Conservation (phyloP, 2,113 vertebrate genomes). For the Camelus dromedarius region DNA sequence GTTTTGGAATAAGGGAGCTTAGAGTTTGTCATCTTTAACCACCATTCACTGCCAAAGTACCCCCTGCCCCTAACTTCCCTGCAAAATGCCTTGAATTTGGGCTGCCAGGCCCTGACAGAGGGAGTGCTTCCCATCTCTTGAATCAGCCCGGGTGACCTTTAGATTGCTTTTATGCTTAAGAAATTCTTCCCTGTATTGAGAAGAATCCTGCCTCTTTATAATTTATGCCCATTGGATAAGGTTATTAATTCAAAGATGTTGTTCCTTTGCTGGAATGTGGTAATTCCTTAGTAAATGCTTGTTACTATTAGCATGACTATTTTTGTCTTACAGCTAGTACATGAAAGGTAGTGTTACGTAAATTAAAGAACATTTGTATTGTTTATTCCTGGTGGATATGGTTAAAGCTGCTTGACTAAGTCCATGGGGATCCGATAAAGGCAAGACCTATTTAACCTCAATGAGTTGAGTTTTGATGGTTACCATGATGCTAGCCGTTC, state of each 20-base stretch:
- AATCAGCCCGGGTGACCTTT: neutral
- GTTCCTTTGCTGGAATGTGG: neutral
- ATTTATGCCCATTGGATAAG: neutral
- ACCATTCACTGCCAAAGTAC: neutral
- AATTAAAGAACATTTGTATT: neutral
- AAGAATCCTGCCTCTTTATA: neutral
- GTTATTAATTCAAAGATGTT: slow-evolving; percentile 20
- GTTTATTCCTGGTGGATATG: neutral
- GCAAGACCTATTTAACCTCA: neutral
- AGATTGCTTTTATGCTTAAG: neutral
- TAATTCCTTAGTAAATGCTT: neutral
- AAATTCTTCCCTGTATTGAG: neutral
- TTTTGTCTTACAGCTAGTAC: neutral
- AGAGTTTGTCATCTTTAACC: slow-evolving; percentile 5
- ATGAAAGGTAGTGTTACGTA: neutral
- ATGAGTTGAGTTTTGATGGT: neutral
- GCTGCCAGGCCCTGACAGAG: neutral
- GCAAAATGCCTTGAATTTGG: slow-evolving; percentile 54
- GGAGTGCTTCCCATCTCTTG: slow-evolving; percentile 5
- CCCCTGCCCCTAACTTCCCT: neutral
- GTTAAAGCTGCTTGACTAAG: neutral
- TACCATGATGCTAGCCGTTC: neutral
- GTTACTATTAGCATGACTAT: neutral
- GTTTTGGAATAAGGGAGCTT: slow-evolving; percentile 9
- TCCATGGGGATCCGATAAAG: neutral